A percentile compares a stretch with the other conserved stretches of the same genome.
These are phyloP conservation scores for Neolamprologus hecqui DNA, from an alignment of 2,113 vertebrate species.

Conservation along the genomic window DNA sequence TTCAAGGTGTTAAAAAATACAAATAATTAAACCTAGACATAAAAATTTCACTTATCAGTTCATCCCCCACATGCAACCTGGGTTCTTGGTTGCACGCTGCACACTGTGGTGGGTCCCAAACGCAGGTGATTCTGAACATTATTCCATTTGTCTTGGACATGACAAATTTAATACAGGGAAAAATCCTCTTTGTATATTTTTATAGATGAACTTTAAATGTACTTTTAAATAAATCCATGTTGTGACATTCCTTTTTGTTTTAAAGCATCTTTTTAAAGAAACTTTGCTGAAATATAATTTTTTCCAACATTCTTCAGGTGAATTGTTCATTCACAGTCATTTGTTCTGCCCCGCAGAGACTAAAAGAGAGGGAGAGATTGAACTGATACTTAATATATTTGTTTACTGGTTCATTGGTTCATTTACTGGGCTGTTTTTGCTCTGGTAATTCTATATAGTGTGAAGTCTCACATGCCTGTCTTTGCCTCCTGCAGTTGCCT, in stretches of 20 bases:
- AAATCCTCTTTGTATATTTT: neutral
- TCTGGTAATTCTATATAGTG: neutral
- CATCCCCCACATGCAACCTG: neutral
- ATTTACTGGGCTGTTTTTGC: neutral
- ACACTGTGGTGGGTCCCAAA: neutral
- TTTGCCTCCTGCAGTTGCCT: neutral
- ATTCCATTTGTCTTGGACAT: neutral
- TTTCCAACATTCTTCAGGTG: neutral
- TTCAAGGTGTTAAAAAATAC: neutral
- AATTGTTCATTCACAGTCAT: neutral
- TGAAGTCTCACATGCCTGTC: neutral
- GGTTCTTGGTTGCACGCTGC: neutral
- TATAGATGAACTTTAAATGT: fast-evolving
- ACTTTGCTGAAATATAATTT: neutral
- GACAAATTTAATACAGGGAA: neutral
- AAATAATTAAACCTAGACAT: neutral
- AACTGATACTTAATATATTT: neutral
- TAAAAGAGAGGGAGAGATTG: neutral
- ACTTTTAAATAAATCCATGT: neutral
- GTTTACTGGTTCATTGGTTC: neutral
- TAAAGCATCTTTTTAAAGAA: neutral
- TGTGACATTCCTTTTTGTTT: neutral
- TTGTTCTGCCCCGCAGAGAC: neutral
- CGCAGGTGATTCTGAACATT: neutral
- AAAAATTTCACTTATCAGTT: fast-evolving